These are phyloP conservation scores for Percopsis omiscomaycus DNA, from an alignment of 2,797 vertebrate genomes.

Conservation along the genomic window DNA sequence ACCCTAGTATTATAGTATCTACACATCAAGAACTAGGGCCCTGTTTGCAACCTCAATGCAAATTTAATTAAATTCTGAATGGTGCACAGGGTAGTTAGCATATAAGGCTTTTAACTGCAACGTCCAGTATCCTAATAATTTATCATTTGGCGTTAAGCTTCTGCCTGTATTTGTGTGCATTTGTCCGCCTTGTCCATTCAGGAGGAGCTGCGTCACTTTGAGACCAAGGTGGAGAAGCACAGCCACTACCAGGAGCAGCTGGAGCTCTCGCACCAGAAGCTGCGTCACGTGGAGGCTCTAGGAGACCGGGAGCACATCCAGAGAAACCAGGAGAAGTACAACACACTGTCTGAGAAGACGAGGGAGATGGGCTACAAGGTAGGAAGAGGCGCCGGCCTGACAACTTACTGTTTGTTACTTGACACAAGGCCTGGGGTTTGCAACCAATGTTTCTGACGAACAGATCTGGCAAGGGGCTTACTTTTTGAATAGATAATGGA, in stretches of 20 bases:
- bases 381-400: background rate
- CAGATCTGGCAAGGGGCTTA: too few relatives aligned
- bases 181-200: constrained; percentile 45
- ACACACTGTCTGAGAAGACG: constrained; percentile 87
- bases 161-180: background rate
- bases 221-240: constrained; percentile 96
- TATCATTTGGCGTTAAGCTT: background rate
- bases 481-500: too few relatives aligned
- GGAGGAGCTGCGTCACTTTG: constrained; percentile 96
- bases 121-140: too few relatives aligned
- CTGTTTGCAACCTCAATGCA: too few relatives aligned
- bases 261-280: constrained; percentile 93
- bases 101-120: too few relatives aligned
- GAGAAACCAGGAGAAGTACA: constrained; percentile 88
- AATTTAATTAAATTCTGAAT: too few relatives aligned
- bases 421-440: too few relatives aligned
- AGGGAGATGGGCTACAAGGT: constrained; percentile 96
- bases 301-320: constrained; percentile 89
- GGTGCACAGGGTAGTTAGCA: too few relatives aligned
- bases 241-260: constrained; percentile 95
- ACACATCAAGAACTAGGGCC: too few relatives aligned
- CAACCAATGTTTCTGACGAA: too few relatives aligned
- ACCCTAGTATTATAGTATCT: too few relatives aligned
- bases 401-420: too few relatives aligned
- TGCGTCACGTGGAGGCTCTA: constrained; percentile 84